These are phyloP conservation scores for Lacerta viridis DNA, from an alignment of 2,797 vertebrate genomes.

Conservation along the genomic window DNA sequence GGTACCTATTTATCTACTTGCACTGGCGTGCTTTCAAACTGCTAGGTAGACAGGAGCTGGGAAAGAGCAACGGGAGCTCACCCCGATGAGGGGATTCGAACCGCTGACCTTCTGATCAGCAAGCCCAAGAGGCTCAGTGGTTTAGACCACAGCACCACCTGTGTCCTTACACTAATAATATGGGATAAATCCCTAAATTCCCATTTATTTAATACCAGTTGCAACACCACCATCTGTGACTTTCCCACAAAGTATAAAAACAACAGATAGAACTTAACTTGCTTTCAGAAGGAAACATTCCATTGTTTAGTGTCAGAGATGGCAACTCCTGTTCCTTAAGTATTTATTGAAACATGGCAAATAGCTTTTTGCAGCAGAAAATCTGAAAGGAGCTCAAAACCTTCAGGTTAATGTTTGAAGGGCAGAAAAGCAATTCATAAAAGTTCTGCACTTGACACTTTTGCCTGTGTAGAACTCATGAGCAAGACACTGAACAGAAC, in stretches of 20 bases:
- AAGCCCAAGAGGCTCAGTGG: too few species aligned
- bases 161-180: too few species aligned
- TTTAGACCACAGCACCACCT: too few species aligned
- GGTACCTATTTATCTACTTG: too few species aligned
- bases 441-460: neutral
- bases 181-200: neutral
- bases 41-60: too few species aligned
- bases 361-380: slow-evolving; percentile 29
- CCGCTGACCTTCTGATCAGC: too few species aligned
- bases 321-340: slow-evolving; percentile 21
- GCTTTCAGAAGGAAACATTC: slow-evolving; percentile 12
- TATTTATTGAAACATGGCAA: slow-evolving; percentile 30
- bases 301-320: neutral
- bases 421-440: slow-evolving; percentile 12
- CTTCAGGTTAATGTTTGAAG: slow-evolving; percentile 1
- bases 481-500: neutral
- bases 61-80: too few species aligned
- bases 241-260: neutral
- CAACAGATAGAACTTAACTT: slow-evolving; percentile 18
- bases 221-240: neutral
- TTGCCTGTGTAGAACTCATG: slow-evolving; percentile 9
- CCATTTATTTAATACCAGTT: neutral
- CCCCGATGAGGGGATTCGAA: too few species aligned
- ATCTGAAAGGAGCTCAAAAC: neutral
- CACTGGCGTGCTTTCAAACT: too few species aligned